Evolutionary conservation across 2,113 vertebrate species (phyloP).

Genomic region (Eurystomus gularis): DNA sequence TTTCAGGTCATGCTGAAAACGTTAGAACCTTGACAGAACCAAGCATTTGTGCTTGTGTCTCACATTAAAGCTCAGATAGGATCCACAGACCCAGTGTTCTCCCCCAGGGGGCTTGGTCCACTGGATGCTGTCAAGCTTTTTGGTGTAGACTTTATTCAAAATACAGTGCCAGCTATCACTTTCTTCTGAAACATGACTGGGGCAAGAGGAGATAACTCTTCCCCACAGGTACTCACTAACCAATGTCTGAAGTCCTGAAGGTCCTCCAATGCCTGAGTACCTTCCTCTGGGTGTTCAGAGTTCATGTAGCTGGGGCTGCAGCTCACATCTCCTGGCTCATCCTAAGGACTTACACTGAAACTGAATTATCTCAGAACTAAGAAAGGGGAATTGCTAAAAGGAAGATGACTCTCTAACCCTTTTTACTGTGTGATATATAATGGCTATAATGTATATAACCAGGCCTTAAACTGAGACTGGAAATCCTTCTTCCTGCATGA

Average conservation of each 20-base stretch:
- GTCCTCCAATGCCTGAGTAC: background rate
- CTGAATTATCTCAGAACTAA: background rate
- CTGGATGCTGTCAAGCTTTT: background rate
- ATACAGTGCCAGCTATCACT: background rate
- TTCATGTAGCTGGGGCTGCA: background rate
- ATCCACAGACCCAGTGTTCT: background rate
- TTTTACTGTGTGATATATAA: background rate
- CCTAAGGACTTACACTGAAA: background rate
- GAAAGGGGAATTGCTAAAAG: background rate
- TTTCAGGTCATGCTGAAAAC: background rate
- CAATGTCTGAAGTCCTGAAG: background rate
- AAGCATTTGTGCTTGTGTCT: background rate
- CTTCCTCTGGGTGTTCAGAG: background rate
- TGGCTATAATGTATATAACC: background rate
- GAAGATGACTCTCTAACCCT: background rate
- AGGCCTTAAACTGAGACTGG: background rate
- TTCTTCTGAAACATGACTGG: background rate
- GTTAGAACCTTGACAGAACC: background rate
- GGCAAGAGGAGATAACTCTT: background rate
- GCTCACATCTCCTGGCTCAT: background rate
- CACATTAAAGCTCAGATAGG: background rate
- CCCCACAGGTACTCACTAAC: background rate
- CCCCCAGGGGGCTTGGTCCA: rapidly evolving
- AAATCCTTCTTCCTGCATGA: background rate
- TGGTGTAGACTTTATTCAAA: background rate